phyloP scores from a whole-genome alignment of 2,888 invertebrate genomes.

The Mechanitis mazaeus region DNA sequence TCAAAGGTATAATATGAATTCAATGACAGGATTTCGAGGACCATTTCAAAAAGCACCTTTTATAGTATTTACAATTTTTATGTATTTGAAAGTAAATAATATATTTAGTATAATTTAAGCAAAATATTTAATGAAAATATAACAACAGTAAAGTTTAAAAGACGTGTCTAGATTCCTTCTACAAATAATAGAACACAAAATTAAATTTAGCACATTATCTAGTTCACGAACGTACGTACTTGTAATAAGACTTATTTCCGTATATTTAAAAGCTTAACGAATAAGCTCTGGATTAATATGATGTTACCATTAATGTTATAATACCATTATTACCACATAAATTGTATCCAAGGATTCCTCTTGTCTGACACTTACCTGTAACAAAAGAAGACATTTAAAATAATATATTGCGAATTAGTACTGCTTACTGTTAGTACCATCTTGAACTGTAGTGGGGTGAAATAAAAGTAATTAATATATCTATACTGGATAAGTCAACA shows the following conservation, averaged over 20 bases:
- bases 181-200: constrained; percentile 1
- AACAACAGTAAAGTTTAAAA: no score
- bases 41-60: constrained; percentile 42
- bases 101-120: background rate
- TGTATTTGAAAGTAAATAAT: constrained; percentile 23
- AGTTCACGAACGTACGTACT: background rate
- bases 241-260: no score
- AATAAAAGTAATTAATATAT: constrained; percentile 55
- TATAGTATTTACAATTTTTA: constrained; percentile 15
- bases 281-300: constrained; percentile 7
- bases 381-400: constrained; percentile 45
- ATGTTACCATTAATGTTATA: no score
- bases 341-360: constrained; percentile 10
- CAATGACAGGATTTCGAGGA: constrained; percentile 48
- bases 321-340: constrained; percentile 11
- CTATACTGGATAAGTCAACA: constrained; percentile 47
- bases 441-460: constrained; percentile 37
- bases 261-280: background rate
- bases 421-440: constrained; percentile 20
- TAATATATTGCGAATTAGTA: constrained; percentile 21
- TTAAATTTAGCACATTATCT: background rate
- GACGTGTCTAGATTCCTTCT: background rate
- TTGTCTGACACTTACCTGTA: constrained; percentile 43
- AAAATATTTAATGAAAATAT: no score
- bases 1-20: constrained; percentile 29